Base-by-base conservation (phyloP, 2,113 vertebrate species). In the Ariopsis seemanni region DNA sequence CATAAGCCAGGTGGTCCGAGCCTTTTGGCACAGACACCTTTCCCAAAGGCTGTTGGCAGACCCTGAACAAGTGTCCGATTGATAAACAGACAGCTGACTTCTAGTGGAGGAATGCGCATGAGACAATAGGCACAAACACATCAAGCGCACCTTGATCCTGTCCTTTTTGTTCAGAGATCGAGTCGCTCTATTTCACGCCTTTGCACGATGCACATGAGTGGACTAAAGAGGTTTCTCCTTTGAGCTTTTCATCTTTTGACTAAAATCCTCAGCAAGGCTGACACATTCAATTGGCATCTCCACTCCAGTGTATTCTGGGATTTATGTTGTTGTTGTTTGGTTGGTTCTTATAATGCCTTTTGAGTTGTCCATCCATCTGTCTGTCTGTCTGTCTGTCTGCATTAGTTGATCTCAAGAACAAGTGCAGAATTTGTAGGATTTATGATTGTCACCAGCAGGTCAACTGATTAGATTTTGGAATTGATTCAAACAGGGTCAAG, bases 21-120 rank as follows among this genome's bases (percentile, higher is more conserved):
- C n/a, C n/a, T n/a, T n/a, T n/a, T n/a, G n/a, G n/a, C n/a, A n/a
- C n/a, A n/a, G 17, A 25, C 18, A 2, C 34, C 57, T 48, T 82
- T 42, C 79, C 79, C 79, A 42, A 82, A 82, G 79, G 57, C 79
- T 60, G 79, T 82, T 82, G 79, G 79, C 79, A 82, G 79, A 82
- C 79, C 79, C 79, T 3, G 79, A 82, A 62, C 79, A 82, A 82
- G 79, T 82, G 79, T 82, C 79, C 57, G 30, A 82, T 82, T 82
- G 79, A 82, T 82, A 82, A 82, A 62, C 79, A 82, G 79, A 82
- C 79, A 82, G 79, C 27, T 82, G 79, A 82, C 9, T 62, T 42
- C 79, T 82, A 60, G 79, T 42, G 57, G 1, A 48, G 30, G 79
- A 25, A 82, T 48, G 57, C 34, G 30, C 79, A 3, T 42, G 79